Percentiles rank a stretch among this genome's conserved stretches.
Evolutionary conservation across 2,888 invertebrate genomes (phyloP).

Genomic region (Strigamia crassipes): DNA sequence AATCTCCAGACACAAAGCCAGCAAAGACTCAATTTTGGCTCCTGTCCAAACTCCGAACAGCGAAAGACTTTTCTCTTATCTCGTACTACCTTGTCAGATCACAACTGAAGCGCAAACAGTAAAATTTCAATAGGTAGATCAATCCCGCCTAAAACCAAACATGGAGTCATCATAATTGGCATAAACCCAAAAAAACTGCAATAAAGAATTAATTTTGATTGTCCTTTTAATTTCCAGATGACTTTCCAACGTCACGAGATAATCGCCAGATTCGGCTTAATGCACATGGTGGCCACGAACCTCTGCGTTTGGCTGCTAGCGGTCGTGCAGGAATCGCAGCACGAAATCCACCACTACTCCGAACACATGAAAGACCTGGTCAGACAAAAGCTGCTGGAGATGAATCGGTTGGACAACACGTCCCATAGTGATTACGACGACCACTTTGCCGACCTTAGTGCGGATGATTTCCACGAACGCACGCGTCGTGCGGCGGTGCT

Average conservation of each 20-base stretch:
- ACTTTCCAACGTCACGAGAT: conserved; percentile 65
- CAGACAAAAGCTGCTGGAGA: not conserved
- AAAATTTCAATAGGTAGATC: not conserved
- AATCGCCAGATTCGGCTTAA: conserved; percentile 90
- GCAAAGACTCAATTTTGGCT: not conserved
- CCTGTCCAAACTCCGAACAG: not conserved
- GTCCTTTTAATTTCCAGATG: conserved; percentile 69
- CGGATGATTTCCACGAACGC: not conserved
- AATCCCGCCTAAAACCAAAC: not conserved
- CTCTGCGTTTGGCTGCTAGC: conserved; percentile 96
- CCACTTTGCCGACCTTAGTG: not conserved
- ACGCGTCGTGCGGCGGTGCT: not conserved
- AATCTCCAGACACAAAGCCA: not conserved
- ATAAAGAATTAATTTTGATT: conserved; percentile 39
- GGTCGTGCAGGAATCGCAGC: conserved; percentile 91
- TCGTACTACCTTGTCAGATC: not conserved
- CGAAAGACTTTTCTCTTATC: not conserved
- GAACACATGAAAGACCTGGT: not conserved
- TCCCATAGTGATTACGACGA: not conserved
- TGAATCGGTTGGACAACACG: not conserved
- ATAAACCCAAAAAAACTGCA: no score
- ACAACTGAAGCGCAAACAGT: not conserved
- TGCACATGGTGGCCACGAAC: conserved; percentile 99
- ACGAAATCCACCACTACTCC: conserved; percentile 76
- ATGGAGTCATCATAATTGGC: no score